Evolutionary conservation across 30 jellyfish, hydroid and myxozoan genomes (phyloP), one percentile per base, ranked within the genome.

Genomic region (Mastigias papua): DNA sequence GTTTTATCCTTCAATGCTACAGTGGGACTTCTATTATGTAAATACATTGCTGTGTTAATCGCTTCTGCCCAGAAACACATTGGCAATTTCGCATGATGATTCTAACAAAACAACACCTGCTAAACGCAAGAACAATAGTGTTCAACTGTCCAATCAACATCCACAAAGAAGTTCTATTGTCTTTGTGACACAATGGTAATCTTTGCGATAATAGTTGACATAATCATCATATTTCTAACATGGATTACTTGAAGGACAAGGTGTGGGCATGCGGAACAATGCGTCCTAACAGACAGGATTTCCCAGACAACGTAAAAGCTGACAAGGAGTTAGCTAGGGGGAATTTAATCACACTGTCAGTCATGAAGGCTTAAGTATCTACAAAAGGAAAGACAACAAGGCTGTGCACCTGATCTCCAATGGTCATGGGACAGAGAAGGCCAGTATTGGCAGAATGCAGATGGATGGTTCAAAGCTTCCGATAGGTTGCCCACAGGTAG

Each of bases 261-360:
- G 54, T 42, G 7, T 42, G 54, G 86, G 86, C 86, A 34, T 90
- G 97, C 74, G 96, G 92, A 65, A 82, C 93, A 61, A 90, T 84
- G 33, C 30, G 92, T 16, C 6, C 88, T 19, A 80, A 69, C 86
- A 25, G 97, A 54, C 84, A 90, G 72, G 62, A 50, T 32, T 33
- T 88, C 46, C 96, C 91, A 37, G 68, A 68, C 34, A 60, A 69
- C 27, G 57, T 88, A 76, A 65, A 69, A 65, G 63, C 77, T 27
- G 96, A 78, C 71, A 90, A 77, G 51, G 92, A 90, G 37, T 86
- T 90, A 34, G 76, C 75, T 73, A 81, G 96, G n/a, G 96, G 91
- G 92, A 67, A 21, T 46, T 0, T 70, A 96, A 90, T 81, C 85
- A 16, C 78, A 0, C 79, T 5, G 69, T 86, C 31, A 54, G 78